A percentile compares a stretch with the other conserved stretches of the same genome.
phyloP scores from a whole-genome alignment of 1,140 invertebrate genomes.

The Saccostrea echinata region DNA sequence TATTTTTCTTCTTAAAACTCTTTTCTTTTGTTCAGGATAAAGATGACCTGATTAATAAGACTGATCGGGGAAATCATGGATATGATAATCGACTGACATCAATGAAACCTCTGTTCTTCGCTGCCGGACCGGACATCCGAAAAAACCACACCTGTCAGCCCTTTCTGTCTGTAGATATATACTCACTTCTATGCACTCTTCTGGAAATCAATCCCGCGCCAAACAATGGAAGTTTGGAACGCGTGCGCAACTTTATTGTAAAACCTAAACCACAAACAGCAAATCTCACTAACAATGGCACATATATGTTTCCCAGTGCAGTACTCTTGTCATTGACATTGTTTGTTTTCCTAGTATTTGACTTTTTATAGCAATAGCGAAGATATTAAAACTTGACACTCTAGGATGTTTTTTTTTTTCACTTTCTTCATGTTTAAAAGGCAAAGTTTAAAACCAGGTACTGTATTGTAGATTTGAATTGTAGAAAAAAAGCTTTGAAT shows the following conservation, averaged over 20 bases:
- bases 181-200: constrained; percentile 84
- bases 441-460: too few relatives aligned
- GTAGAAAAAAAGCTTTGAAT: too few relatives aligned
- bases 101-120: constrained; percentile 87
- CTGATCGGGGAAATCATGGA: constrained; percentile 83
- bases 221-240: constrained; percentile 67
- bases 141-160: constrained; percentile 80
- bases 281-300: neutral
- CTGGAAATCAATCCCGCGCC: constrained; percentile 72
- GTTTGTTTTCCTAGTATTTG: neutral
- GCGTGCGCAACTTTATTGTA: constrained; percentile 29
- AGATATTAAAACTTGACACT: too few relatives aligned
- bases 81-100: constrained; percentile 83
- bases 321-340: neutral
- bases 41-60: neutral
- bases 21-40: constrained; percentile 51
- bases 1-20: neutral
- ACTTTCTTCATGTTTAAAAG: too few relatives aligned
- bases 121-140: constrained; percentile 84
- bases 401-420: too few relatives aligned
- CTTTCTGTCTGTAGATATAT: constrained; percentile 85
- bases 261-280: constrained; percentile 2
- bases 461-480: too few relatives aligned
- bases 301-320: neutral
- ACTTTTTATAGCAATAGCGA: too few relatives aligned